Base-by-base conservation (phyloP, 2,888 invertebrate species). In the Caenorhabditis imperialis region DNA sequence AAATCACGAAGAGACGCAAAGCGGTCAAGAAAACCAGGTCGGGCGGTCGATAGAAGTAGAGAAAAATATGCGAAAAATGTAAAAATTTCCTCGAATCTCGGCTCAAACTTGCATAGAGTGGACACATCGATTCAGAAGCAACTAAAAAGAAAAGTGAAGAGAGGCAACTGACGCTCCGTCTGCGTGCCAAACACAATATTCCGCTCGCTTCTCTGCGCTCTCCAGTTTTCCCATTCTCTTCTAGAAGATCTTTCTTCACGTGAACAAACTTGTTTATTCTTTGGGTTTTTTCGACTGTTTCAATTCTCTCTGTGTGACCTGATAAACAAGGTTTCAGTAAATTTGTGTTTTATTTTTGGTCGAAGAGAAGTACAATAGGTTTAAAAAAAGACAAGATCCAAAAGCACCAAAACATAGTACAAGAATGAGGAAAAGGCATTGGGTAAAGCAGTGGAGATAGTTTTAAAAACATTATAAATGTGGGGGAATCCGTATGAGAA, bases 151-250 rank as follows among this genome's bases (percentile, higher is more conserved):
- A 25, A 14, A 30, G 30, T 7, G 27, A 16, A 18, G 16, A 33
- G 48, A 27, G 30, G 10, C 65, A 65, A 65, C 65, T 65, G 65
- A 57, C 65, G 55, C 35, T 30, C n/a, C n/a, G 65, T 57, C 55
- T 65, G 65, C 65, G 65, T 65, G 65, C 65, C 38, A 65, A 65
- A 65, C 65, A 30, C 23, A 50, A 65, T 48, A 50, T 55, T 65
- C 55, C 6, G 48, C 55, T 50, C 33, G 37, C 40, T 50, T 57
- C 65, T 65, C 50, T 50, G 27, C 50, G 27, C 40, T 38, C 48
- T 65, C 55, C 40, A 22, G 10, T 7, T 30, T 18, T 65, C 16
- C 48, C 20, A 50, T 45, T 10, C 16, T 16, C 27, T 44, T 33
- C 38, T 12, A 22, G 42, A 47, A 42, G 22, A 22, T 65, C 54